A percentile compares a stretch with the other conserved stretches of the same genome.
phyloP scores from a whole-genome alignment of 53 echinoderm and acorn worm species.

The Crossaster papposus region DNA sequence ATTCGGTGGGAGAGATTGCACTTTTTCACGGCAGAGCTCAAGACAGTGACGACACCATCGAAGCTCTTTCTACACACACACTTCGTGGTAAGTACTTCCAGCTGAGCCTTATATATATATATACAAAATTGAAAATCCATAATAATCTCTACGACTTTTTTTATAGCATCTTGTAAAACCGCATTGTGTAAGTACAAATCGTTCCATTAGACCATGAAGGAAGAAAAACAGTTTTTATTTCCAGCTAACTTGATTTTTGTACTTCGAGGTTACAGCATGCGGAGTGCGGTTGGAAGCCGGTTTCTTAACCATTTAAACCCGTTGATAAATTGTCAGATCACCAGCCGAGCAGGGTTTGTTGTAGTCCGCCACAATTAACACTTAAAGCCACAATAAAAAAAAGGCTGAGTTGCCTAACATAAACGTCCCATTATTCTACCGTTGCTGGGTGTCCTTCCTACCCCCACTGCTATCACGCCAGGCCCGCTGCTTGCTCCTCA shows the following conservation, averaged over 20 bases:
- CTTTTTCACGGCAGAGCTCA: constrained; percentile 11
- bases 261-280: constrained; percentile 17
- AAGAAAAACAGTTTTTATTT: neutral
- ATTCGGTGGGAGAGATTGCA: neutral
- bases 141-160: neutral
- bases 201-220: too few relatives aligned
- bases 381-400: neutral
- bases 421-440: neutral
- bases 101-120: constrained; percentile 11
- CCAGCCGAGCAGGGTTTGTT: constrained; percentile 27
- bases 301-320: constrained; percentile 1
- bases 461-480: neutral
- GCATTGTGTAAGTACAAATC: neutral
- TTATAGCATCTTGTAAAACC: neutral
- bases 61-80: neutral
- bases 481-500: neutral
- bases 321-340: constrained; percentile 12
- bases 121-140: neutral
- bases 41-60: neutral
- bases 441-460: constrained; percentile 9
- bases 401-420: neutral
- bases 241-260: neutral
- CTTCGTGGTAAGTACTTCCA: constrained; percentile 35
- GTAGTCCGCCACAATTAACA: constrained; percentile 27
- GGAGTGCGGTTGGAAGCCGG: neutral